Evolutionary conservation across 2,797 vertebrate genomes (phyloP), one percentile per base, ranked within the genome.

Genomic region (Distichodus sexfasciatus): DNA sequence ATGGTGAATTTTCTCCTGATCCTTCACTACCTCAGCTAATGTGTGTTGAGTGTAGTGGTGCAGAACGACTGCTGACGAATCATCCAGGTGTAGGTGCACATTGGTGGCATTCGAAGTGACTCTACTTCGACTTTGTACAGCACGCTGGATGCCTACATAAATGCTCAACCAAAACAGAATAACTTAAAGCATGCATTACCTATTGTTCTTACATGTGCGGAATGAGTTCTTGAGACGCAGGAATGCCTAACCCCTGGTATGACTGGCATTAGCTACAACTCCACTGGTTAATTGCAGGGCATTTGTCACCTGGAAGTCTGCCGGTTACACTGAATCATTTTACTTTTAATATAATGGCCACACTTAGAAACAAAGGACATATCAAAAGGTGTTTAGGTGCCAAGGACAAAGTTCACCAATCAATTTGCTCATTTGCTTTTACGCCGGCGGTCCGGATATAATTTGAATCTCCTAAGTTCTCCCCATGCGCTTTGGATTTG

Each of bases 201-300:
- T 29, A 81, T 82, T 41, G 69, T 58, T 40, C 4, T 53, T 69
- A 12, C 28, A 78, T 23, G 68, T 74, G 14, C 74, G 80, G 75
- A 84, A 86, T 81, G 77, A 72, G 2, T 76, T 21, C 47, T 10
- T 60, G 69, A 64, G 73, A 72, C 74, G 75, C 71, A 70, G 51
- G 33, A 59, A 73, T 75, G 55, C 24, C 28, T 46, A n/a, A 15
- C 41, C 58, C 14, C 17, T 28, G 26, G 59, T 57, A 69, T 63
- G 65, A 76, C 10, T 60, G 58, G 35, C 12, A 75, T 66, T 14
- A 36, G 17, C 60, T 55, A 76, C 57, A 71, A 62, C 29, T n/a
- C 24, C 38, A 55, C 23, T 2, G 35, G 64, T 62, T 58, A 28
- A 35, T 53, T 28, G 31, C 11, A 4, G 1, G 8, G 55, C 21